Base-by-base conservation (phyloP, 2,888 invertebrate genomes). In the Sminthurides aquaticus region DNA sequence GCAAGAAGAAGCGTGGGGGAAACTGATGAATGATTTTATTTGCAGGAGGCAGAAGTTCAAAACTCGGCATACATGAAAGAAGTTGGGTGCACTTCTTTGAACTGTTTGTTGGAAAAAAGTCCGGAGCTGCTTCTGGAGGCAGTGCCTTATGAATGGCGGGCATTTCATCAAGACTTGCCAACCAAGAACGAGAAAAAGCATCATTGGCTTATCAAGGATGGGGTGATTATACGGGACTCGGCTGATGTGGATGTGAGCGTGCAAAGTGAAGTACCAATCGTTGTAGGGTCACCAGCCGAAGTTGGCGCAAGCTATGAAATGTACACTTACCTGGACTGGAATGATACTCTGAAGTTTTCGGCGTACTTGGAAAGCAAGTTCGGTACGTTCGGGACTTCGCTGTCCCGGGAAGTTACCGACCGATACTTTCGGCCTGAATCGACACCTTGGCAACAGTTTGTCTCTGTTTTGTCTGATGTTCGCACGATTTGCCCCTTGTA, bases 141-240 rank as follows among this genome's bases (percentile, higher is more conserved):
- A 1, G 86, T 88, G 0, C 88, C 89, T 0, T 85, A 87, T 66
- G 84, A 84, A 5, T 91, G 91, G 91, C 78, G 85, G 77, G 70
- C 70, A 18, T 79, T 84, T 77, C 79, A 83, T 71, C 79, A 81
- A 71, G 80, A 86, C 59, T 77, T 85, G 3, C 84, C 86, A 0
- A 74, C 76, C 18, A 62, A 61, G 49, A 54, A 67, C 34, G 85
- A 84, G 72, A 84, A 85, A 62, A 67, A 80, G 43, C 88, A 88
- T 73, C 87, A 89, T 68, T 90, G 91, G 89, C 78, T 91, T 22
- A 86, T 87, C 0, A 78, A 87, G 20, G 91, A 91, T 76, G 90
- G 90, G 0, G 80, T 82, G 49, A 83, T 87, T 28, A 77, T 91
- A 20, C 83, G 85, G 69, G 82, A 85, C 20, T 57, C 65, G 8